Percentiles rank a stretch among this genome's conserved stretches.
Evolutionary conservation across 2,888 invertebrate species (phyloP).

Genomic region (Drosophila borealis): DNA sequence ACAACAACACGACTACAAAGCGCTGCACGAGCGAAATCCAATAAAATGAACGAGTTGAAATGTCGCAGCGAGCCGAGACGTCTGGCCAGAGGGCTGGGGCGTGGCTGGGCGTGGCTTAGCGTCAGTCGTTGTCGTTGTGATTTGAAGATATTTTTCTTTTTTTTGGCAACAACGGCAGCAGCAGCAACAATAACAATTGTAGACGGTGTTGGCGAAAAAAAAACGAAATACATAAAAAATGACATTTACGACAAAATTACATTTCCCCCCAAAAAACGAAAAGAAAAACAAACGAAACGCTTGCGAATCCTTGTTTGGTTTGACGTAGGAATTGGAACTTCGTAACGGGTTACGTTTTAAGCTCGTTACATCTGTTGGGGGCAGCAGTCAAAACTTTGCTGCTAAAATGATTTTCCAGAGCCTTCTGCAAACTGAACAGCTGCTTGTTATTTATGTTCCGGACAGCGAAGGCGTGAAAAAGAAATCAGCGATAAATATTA

Average conservation of each 20-base stretch:
- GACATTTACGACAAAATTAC: constrained; percentile 72
- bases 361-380: constrained; percentile 41
- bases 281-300: constrained; percentile 31
- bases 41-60: constrained; percentile 69
- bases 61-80: constrained; percentile 37
- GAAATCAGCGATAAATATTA: constrained; percentile 18
- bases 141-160: constrained; percentile 69
- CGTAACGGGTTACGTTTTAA: constrained; percentile 21
- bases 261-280: constrained; percentile 34
- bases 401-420: constrained; percentile 49
- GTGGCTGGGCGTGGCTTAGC: constrained; percentile 23
- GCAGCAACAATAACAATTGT: constrained; percentile 59
- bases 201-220: constrained; percentile 28
- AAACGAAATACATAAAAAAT: constrained; percentile 63
- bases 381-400: constrained; percentile 47
- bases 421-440: constrained; percentile 47
- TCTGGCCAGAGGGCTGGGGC: background rate
- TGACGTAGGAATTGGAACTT: constrained; percentile 32
- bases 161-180: constrained; percentile 16
- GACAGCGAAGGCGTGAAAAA: constrained; percentile 16
- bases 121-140: constrained; percentile 49
- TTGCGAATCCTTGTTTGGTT: constrained; percentile 26
- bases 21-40: constrained; percentile 49
- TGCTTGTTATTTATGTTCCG: constrained; percentile 61
- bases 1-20: constrained; percentile 11